Evolutionary conservation across 2,888 invertebrate genomes (phyloP).

Genomic region (Amorpha juglandis): DNA sequence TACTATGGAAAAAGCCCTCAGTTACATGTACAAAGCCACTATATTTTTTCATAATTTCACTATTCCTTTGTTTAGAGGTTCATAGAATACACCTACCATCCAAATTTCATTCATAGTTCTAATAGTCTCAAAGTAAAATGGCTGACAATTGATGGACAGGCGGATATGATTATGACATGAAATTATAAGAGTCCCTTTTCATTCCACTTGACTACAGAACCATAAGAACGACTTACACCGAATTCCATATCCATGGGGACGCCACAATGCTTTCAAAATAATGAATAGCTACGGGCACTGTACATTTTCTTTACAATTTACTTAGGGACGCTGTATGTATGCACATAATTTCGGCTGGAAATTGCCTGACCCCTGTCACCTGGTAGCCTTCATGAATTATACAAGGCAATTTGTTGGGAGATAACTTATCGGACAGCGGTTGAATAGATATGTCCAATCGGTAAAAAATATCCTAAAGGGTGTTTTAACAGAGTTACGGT

Average conservation of each 20-base stretch:
- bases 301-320: constrained; percentile 47
- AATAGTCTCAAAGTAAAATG: no score
- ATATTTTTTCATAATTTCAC: no score
- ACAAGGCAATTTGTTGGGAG: constrained; percentile 67
- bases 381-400: constrained; percentile 70
- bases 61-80: no score
- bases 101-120: no score
- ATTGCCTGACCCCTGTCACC: constrained; percentile 66
- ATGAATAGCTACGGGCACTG: constrained; percentile 50
- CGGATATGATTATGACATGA: no score
- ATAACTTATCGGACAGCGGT: constrained; percentile 62
- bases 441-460: constrained; percentile 42
- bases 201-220: no score
- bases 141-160: no score
- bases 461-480: constrained; percentile 14
- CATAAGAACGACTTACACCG: constrained; percentile 6
- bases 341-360: constrained; percentile 62
- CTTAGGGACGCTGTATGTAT: constrained; percentile 48
- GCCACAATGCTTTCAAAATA: constrained; percentile 60
- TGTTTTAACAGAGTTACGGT: neutral
- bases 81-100: no score
- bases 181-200: no score
- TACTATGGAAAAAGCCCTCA: no score
- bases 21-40: no score
- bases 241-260: constrained; percentile 44